Percentiles rank a stretch among this genome's conserved stretches.
Conservation (phyloP, 2,888 invertebrate species). For the Nudaria mundana region DNA sequence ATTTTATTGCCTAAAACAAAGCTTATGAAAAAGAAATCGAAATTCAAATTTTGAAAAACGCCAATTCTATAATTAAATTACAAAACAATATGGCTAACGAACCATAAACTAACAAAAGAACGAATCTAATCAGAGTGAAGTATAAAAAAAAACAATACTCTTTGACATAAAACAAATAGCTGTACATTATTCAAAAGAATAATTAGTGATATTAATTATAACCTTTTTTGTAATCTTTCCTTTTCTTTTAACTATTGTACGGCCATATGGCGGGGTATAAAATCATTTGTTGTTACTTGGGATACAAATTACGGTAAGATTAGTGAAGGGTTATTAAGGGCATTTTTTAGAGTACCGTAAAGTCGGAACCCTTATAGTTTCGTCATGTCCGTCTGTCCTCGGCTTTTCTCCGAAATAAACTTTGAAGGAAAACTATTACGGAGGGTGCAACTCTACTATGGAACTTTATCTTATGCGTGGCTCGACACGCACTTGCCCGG, state of each 20-base stretch:
- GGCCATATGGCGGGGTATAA: slow-evolving; percentile 45
- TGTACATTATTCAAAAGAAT: slow-evolving; percentile 51
- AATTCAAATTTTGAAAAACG: background rate
- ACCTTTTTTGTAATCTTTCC: slow-evolving; percentile 55
- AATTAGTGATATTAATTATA: slow-evolving; percentile 76
- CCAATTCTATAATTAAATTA: background rate
- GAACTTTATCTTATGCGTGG: too few relatives aligned
- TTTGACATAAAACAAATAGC: slow-evolving; percentile 33
- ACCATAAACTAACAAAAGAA: slow-evolving; percentile 29
- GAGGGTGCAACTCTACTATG: too few relatives aligned
- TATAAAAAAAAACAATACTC: slow-evolving; percentile 47
- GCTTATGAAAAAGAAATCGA: background rate
- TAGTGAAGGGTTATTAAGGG: slow-evolving; percentile 10
- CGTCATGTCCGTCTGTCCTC: too few relatives aligned
- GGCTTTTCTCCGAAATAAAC: too few relatives aligned
- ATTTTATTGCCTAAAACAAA: background rate
- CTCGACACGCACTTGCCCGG: too few relatives aligned
- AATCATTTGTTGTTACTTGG: slow-evolving; percentile 15
- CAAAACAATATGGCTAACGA: slow-evolving; percentile 37
- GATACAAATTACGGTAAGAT: slow-evolving; percentile 12
- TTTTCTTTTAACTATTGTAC: slow-evolving; percentile 36
- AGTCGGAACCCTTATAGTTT: too few relatives aligned
- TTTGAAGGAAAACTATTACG: too few relatives aligned
- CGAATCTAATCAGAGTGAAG: slow-evolving; percentile 33
- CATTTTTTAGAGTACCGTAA: too few relatives aligned